Conservation (phyloP, 2,888 invertebrate species). For the Cetonia aurata region DNA sequence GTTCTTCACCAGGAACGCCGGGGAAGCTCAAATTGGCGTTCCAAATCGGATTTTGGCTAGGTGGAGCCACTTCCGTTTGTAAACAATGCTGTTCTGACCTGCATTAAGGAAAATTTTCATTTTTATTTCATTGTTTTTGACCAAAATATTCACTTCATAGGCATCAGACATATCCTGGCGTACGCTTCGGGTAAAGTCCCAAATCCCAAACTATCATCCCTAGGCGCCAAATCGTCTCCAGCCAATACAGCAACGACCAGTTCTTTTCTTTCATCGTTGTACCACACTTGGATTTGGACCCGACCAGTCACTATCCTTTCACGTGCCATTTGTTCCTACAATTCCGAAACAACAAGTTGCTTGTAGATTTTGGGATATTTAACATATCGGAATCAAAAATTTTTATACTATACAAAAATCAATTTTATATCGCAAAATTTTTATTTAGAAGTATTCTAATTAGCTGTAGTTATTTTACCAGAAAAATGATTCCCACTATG, state of each 20-base stretch:
- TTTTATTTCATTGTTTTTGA: not conserved
- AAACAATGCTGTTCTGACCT: slow-evolving; percentile 82
- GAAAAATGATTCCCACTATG: too few relatives aligned
- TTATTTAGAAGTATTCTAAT: too few relatives aligned
- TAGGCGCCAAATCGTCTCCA: slow-evolving; percentile 84
- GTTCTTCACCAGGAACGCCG: slow-evolving; percentile 81
- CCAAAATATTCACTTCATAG: slow-evolving; percentile 77
- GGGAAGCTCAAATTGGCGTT: slow-evolving; percentile 90
- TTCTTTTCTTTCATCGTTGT: slow-evolving; percentile 85
- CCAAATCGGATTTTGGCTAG: slow-evolving; percentile 92
- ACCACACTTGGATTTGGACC: slow-evolving; percentile 90
- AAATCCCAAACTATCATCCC: slow-evolving; percentile 83
- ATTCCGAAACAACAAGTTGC: not conserved
- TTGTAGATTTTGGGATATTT: not conserved
- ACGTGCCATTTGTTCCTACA: slow-evolving; percentile 79
- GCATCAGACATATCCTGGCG: slow-evolving; percentile 83
- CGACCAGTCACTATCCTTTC: slow-evolving; percentile 83
- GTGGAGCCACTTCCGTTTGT: slow-evolving; percentile 88
- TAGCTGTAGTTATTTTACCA: too few relatives aligned
- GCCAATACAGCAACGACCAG: slow-evolving; percentile 88
- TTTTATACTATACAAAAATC: not conserved
- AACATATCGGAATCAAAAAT: slow-evolving; percentile 2
- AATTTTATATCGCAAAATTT: not conserved
- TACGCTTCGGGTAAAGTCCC: slow-evolving; percentile 87
- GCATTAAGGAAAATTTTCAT: slow-evolving; percentile 39